Base-by-base conservation (phyloP, 1,140 invertebrate species). In the Stratiolaelaps scimitus region DNA sequence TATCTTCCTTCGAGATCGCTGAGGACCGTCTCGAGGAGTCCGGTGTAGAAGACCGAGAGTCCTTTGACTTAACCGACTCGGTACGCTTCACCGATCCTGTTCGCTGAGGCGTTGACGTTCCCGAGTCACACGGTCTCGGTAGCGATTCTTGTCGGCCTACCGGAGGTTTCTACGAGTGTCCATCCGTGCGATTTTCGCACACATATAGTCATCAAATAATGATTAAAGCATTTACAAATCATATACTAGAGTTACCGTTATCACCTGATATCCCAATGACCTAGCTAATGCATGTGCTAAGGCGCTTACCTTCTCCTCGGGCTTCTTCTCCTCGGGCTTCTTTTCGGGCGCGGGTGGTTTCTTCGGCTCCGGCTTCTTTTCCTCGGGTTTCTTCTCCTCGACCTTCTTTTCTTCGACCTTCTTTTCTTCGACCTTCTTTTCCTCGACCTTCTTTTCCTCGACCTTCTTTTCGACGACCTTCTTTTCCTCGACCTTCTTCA, bases 381-480 rank as follows among this genome's bases (percentile, higher is more conserved):
- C 69, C 66, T 67, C 66, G 17, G 34, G 67, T 67, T 72, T 75
- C 28, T 65, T 67, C 40, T 69, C 65, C 20, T 69, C 66, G 44
- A 19, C 43, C 30, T 45, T 43, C 19, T 53, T 72, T 19, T 71
- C 43, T 65, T 72, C 72, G 26, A 67, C 56, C 60, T 70, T 65
- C 66, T 69, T 70, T 64, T 67, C 47, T 64, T 68, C 67, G 48
- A 66, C 65, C 43, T 66, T 44, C 44, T 67, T 64, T 53, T 68
- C 56, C 26, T 78, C 75, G 68, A 75, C 74, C 53, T 75, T 74
- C 29, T 68, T 64, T 48, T 77, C 75, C 43, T 74, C 73, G 69
- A 76, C 74, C 68, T 78, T 75, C 65, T 77, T 74, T 71, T 78
- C 74, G 46, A 76, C 76, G 72, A 78, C 76, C 56, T 68, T 53